A percentile compares a stretch with the other conserved stretches of the same genome.
Conservation (phyloP, 2,888 invertebrate genomes). For the Sarcophaga caerulescens region DNA sequence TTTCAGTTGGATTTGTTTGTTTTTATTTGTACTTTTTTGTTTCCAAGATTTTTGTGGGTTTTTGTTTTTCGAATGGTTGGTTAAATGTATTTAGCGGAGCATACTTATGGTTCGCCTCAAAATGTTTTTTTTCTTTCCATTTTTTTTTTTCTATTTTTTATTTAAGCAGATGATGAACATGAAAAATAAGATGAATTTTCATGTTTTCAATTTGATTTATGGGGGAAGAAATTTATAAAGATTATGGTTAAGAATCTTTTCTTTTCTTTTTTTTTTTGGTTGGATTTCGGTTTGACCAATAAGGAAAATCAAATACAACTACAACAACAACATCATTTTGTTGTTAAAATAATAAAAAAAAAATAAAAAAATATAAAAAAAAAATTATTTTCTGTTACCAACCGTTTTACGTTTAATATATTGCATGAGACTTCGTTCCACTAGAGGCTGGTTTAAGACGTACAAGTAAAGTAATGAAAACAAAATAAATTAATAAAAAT, state of each 20-base stretch:
- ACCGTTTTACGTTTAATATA: constrained; percentile 79
- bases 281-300: constrained; percentile 41
- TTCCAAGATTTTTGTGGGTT: constrained; percentile 9
- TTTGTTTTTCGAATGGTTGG: not conserved
- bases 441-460: constrained; percentile 74
- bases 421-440: constrained; percentile 78
- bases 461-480: constrained; percentile 31
- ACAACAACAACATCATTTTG: not conserved
- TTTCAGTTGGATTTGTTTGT: too few relatives aligned
- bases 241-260: constrained; percentile 47
- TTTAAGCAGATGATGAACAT: constrained; percentile 38
- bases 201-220: constrained; percentile 59
- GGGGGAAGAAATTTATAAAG: constrained; percentile 59
- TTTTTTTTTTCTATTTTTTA: not conserved
- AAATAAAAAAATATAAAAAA: constrained; percentile 41
- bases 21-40: constrained; percentile 14
- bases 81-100: constrained; percentile 60
- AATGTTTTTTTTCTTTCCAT: constrained; percentile 25
- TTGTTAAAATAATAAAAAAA: not conserved
- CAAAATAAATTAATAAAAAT: constrained; percentile 30
- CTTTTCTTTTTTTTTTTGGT: too few relatives aligned
- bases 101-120: constrained; percentile 66
- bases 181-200: constrained; percentile 34
- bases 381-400: constrained; percentile 56
- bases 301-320: not conserved